Conservation (phyloP, 1,140 invertebrate species). For the Paracyclopina nana region DNA sequence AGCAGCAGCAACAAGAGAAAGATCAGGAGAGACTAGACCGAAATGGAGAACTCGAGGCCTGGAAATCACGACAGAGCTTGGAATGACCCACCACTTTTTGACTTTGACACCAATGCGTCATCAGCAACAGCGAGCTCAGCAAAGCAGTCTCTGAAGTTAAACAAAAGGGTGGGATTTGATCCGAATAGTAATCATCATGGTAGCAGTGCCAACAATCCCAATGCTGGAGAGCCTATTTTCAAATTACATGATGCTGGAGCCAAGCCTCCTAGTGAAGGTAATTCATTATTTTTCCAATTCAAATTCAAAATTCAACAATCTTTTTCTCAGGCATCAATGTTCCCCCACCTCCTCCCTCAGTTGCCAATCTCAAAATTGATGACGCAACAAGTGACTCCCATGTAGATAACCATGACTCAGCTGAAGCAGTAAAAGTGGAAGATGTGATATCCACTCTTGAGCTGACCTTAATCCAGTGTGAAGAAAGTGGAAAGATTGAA, state of each 20-base stretch:
- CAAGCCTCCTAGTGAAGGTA: background rate
- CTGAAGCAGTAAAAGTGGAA: background rate
- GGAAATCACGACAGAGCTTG: conserved; percentile 8
- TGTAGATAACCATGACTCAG: background rate
- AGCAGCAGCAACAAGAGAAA: background rate
- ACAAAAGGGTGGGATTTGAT: background rate
- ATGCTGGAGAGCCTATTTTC: background rate
- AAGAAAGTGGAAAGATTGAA: background rate
- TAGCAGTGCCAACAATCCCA: background rate
- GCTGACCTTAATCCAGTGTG: background rate
- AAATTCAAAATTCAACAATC: no score
- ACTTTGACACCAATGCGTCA: no score
- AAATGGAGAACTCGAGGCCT: background rate
- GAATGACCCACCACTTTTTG: conserved; percentile 9
- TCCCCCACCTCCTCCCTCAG: background rate
- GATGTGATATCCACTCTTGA: background rate
- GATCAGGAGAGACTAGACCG: background rate
- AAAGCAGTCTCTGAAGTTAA: background rate
- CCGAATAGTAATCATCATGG: background rate
- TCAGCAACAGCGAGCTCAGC: background rate
- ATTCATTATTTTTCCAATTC: no score
- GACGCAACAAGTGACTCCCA: background rate
- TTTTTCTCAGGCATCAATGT: background rate
- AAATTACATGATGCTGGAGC: background rate
- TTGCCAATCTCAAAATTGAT: background rate